These are phyloP conservation scores for Linurgus olivaceus DNA, from an alignment of 2,797 vertebrate genomes.

Conservation along the genomic window DNA sequence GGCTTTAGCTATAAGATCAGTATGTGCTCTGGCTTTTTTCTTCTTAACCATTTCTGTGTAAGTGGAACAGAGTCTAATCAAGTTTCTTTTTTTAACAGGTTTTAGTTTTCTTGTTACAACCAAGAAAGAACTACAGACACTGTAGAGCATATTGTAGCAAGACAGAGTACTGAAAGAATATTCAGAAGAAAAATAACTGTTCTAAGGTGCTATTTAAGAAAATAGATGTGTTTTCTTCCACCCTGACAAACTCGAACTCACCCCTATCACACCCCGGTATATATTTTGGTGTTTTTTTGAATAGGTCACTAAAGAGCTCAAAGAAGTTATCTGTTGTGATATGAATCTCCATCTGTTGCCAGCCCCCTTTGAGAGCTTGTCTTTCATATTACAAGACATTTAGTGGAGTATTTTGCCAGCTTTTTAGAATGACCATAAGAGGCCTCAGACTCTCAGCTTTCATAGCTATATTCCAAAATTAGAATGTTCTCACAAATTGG, in stretches of 20 bases:
- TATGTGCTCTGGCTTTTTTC: neutral
- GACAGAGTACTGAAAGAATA: neutral
- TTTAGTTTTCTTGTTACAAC: neutral
- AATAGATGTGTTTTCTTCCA: neutral
- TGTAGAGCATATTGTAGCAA: neutral
- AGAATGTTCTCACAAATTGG: neutral
- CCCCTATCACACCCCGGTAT: neutral
- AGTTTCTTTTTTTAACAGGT: neutral
- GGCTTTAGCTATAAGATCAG: neutral
- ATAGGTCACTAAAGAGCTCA: neutral
- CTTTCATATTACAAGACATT: neutral
- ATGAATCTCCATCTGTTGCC: neutral
- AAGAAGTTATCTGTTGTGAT: neutral
- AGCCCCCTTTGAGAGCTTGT: neutral
- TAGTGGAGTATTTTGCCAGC: conserved; percentile 6
- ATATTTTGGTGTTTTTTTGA: neutral
- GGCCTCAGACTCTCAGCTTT: conserved; percentile 33
- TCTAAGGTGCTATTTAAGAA: neutral
- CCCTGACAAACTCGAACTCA: neutral
- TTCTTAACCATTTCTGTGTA: neutral
- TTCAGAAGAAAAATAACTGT: neutral
- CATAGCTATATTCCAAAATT: conserved; percentile 20
- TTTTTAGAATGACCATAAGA: conserved; percentile 17
- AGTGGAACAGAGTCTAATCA: neutral
- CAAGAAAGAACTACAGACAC: neutral